phyloP scores from a whole-genome alignment of 2,888 invertebrate genomes.

The Limnephilus auricula region DNA sequence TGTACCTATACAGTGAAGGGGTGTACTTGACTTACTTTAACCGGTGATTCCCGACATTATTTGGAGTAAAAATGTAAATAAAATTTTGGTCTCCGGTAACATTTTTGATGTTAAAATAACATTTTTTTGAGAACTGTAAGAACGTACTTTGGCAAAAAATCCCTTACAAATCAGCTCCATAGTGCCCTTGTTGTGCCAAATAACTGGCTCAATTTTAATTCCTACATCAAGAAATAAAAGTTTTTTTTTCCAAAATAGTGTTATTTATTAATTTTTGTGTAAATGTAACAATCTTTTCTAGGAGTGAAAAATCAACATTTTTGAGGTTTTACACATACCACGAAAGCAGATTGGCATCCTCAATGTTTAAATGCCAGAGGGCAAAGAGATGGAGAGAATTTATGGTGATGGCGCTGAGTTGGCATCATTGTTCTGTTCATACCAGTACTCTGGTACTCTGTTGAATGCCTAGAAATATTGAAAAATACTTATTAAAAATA shows the following conservation, averaged over 20 bases:
- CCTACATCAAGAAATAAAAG: background rate
- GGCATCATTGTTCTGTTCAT: constrained; percentile 60
- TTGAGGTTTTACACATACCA: background rate
- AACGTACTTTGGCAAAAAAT: too few species aligned
- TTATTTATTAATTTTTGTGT: background rate
- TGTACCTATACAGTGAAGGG: too few species aligned
- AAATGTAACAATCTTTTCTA: background rate
- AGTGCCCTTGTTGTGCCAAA: too few species aligned
- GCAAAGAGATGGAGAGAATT: background rate
- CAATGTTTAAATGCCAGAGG: background rate
- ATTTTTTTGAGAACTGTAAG: too few species aligned
- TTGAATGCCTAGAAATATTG: constrained; percentile 60
- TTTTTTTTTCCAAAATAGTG: background rate
- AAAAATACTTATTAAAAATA: background rate
- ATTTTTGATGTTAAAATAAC: too few species aligned
- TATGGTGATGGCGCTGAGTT: background rate
- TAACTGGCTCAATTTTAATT: background rate
- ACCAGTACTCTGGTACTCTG: constrained; percentile 60
- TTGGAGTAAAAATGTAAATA: too few species aligned
- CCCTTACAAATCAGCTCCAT: too few species aligned
- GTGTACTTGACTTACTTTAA: too few species aligned
- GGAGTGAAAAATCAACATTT: background rate
- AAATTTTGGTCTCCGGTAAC: too few species aligned
- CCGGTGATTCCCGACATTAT: too few species aligned
- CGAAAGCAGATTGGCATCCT: background rate